Evolutionary conservation across 1,140 invertebrate genomes (phyloP), one percentile per base, ranked within the genome.

Genomic region (Drosophila nigromelanica): DNA sequence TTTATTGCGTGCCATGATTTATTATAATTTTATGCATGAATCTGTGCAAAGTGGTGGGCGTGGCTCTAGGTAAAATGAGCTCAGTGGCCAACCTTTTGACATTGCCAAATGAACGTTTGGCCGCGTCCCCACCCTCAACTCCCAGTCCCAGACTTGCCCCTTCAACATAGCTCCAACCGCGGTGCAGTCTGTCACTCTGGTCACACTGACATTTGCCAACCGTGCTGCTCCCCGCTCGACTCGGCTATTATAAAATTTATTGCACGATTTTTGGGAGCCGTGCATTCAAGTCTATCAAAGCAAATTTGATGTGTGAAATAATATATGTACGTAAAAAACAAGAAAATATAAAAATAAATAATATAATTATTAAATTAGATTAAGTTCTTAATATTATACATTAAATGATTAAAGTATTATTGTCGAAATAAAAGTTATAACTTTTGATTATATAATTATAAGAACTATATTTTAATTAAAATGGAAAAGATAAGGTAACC

Each of bases 11-110:
- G 42, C 76, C 72, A 89, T 87, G 82, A 87, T 87, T 87, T 87
- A 87, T 87, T 87, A 87, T 87, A 87, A 87, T 87, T 82, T 87
- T 87, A 87, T 87, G 75, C 82, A 87, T 87, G 82, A 89, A 87
- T 89, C 82, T 78, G 59, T 82, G 71, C 73, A 82, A 58, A 68
- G 60, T 61, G 66, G 58, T 74, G 82, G 82, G 78, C 75, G 72
- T 78, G 64, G 42, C 72, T 61, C 60, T 77, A 86, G 81, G 81
- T 86, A 55, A 83, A 83, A 82, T 72, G 59, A 79, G 80, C 66
- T 69, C 66, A 73, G 58, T 70, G 37, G 66, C 40, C 64, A 73
- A 73, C 48, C 40, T 68, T 73, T 73, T 73, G 70, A 68, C 70
- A 73, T 68, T 55, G 50, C 50, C 48, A 63, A 71, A 37, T 62